phyloP scores from a whole-genome alignment of 1,140 invertebrate species.

The Psix sp. region DNA sequence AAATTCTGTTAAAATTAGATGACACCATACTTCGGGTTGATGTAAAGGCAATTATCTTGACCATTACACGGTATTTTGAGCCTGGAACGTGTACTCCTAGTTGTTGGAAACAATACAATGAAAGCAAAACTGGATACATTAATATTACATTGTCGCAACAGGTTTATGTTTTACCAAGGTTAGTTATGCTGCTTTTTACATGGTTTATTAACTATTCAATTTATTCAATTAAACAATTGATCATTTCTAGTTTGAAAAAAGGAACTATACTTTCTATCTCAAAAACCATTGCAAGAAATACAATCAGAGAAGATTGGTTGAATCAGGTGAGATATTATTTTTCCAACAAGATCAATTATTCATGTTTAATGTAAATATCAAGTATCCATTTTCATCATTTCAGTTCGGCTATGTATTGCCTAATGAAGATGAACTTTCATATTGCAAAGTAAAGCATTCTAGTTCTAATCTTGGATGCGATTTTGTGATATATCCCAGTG shows the following conservation, averaged over 20 bases:
- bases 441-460: conserved; percentile 37
- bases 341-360: background rate
- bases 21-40: conserved; percentile 14
- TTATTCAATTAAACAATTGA: conserved; percentile 5
- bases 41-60: conserved; percentile 15
- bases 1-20: conserved; percentile 11
- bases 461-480: conserved; percentile 9
- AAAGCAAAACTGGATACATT: conserved; percentile 33
- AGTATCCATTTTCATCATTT: conserved; percentile 5
- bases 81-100: conserved; percentile 33
- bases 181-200: background rate
- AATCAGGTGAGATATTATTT: conserved; percentile 22
- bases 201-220: background rate
- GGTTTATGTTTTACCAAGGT: conserved; percentile 42
- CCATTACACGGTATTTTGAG: conserved; percentile 36
- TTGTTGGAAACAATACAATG: conserved; percentile 38
- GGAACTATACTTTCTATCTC: conserved; percentile 33
- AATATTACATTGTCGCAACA: conserved; percentile 31
- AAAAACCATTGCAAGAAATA: conserved; percentile 18
- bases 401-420: conserved; percentile 38
- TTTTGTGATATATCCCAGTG: conserved; percentile 30
- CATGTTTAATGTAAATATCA: too few species aligned
- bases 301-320: conserved; percentile 32
- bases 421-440: conserved; percentile 34
- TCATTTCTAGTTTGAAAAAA: conserved; percentile 21